Evolutionary conservation across 2,888 invertebrate species (phyloP), one percentile per base, ranked within the genome.

Genomic region (Apodemia duryi): DNA sequence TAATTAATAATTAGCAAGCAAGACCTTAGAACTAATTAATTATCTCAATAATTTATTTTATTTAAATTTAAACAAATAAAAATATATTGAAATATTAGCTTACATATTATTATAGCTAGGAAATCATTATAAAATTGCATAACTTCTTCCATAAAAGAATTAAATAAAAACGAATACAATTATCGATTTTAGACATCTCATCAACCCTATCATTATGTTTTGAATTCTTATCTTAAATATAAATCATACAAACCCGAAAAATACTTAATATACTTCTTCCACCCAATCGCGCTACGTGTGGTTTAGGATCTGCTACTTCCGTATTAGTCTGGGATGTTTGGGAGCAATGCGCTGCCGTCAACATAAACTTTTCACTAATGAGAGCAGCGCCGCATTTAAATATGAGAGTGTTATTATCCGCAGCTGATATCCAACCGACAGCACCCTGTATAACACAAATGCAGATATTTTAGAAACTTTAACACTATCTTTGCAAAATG

Each of bases 321-420:
- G 76, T 73, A 46, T 84, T 82, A 35, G 69, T 67, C 0, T 70
- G 54, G 0, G 80, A 77, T 0, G 75, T 76, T 2, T 72, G 73
- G 28, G 78, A 75, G 72, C 95, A 95, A 76, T 95, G 95, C 0
- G 94, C 95, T 0, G 95, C 95, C 0, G 95, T 95, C 52, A 95
- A 75, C 2, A 95, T 92, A 76, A 93, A 95, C 65, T 85, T 87
- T 38, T 93, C 86, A 63, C 94, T 94, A 64, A 96, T 93, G 9
- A 96, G 83, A 2, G 94, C 92, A 2, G 95, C 94, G 1, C 95
- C 95, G 74, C 95, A 95, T 70, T 82, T 82, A 72, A 85, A 85
- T 11, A 79, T 67, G 81, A 82, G 83, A 0, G 71, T 73, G 1
- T 81, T 79, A 6, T 54, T 43, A 43, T 38, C 5, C 6, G 65